A percentile compares a stretch with the other conserved stretches of the same genome.
Conservation (phyloP, 2,797 vertebrate genomes). For the Botia kubotai region DNA sequence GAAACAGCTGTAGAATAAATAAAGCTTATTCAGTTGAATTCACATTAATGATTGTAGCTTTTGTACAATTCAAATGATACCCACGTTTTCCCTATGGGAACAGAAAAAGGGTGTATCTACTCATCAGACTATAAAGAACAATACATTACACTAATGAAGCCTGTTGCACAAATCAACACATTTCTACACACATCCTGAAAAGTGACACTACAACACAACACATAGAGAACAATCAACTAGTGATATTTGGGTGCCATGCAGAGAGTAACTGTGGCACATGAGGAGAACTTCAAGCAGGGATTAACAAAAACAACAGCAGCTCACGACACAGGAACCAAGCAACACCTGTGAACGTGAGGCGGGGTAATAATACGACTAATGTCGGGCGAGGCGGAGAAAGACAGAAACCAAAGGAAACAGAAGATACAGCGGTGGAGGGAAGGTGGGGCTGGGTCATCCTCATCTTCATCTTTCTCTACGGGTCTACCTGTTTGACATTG, state of each 20-base stretch:
- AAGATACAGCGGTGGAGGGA: conserved; percentile 43
- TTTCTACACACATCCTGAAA: conserved; percentile 8
- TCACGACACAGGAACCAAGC: conserved; percentile 52
- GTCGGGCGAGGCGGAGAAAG: conserved; percentile 50
- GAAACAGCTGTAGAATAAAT: conserved; percentile 81
- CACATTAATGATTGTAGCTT: neutral
- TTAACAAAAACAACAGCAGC: conserved; percentile 19
- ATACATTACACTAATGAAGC: neutral
- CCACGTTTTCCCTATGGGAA: neutral
- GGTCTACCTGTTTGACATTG: conserved; percentile 92
- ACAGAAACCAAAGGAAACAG: conserved; percentile 31
- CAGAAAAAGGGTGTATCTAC: neutral
- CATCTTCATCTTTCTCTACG: conserved; percentile 55
- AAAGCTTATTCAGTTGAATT: neutral
- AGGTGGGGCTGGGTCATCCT: conserved; percentile 64
- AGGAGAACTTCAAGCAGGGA: no score
- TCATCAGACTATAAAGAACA: neutral
- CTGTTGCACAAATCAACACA: neutral
- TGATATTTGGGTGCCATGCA: conserved; percentile 28
- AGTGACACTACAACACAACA: neutral
- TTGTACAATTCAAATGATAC: neutral
- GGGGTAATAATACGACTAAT: conserved; percentile 33
- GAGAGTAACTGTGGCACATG: conserved; percentile 11
- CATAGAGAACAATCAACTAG: neutral
- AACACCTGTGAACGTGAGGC: conserved; percentile 26